These are phyloP conservation scores for Gasterosteus nipponicus DNA, from an alignment of 2,113 vertebrate genomes.

Conservation along the genomic window DNA sequence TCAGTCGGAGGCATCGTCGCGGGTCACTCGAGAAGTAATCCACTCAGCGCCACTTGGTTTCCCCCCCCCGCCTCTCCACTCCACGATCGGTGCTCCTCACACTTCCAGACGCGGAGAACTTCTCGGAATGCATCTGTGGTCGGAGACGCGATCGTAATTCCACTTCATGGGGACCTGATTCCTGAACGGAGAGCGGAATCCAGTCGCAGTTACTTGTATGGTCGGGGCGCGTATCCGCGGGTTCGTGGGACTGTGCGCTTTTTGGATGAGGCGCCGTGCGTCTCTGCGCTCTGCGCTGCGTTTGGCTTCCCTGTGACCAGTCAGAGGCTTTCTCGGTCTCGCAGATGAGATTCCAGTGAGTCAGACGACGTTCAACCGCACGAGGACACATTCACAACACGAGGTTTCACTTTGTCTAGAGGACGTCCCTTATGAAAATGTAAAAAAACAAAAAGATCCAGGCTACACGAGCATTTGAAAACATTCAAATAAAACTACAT, in stretches of 20 bases:
- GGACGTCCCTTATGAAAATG: not conserved
- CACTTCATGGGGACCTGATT: constrained; percentile 29
- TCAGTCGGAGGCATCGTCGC: constrained; percentile 57
- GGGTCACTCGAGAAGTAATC: constrained; percentile 41
- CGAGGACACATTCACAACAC: constrained; percentile 41
- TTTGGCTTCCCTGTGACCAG: constrained; percentile 58
- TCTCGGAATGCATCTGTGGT: constrained; percentile 65
- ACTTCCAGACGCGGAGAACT: constrained; percentile 53
- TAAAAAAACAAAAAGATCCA: constrained; percentile 2
- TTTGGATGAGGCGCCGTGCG: constrained; percentile 73
- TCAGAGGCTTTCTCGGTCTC: constrained; percentile 65
- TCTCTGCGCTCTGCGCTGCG: constrained; percentile 64
- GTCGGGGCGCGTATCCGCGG: constrained; percentile 47
- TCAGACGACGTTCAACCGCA: constrained; percentile 74
- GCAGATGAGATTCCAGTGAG: constrained; percentile 72
- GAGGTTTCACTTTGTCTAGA: constrained; percentile 37
- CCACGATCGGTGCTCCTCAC: constrained; percentile 34
- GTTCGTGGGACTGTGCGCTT: constrained; percentile 61
- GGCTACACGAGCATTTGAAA: not conserved
- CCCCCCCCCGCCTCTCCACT: constrained; percentile 1
- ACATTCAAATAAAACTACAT: not conserved
- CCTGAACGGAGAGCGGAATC: constrained; percentile 2
- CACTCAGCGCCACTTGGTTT: constrained; percentile 43
- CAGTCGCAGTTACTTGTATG: constrained; percentile 47
- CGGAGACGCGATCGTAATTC: constrained; percentile 5